A percentile compares a stretch with the other conserved stretches of the same genome.
phyloP scores from a whole-genome alignment of 1,140 invertebrate genomes.

The Brachionus rotundiformis region DNA sequence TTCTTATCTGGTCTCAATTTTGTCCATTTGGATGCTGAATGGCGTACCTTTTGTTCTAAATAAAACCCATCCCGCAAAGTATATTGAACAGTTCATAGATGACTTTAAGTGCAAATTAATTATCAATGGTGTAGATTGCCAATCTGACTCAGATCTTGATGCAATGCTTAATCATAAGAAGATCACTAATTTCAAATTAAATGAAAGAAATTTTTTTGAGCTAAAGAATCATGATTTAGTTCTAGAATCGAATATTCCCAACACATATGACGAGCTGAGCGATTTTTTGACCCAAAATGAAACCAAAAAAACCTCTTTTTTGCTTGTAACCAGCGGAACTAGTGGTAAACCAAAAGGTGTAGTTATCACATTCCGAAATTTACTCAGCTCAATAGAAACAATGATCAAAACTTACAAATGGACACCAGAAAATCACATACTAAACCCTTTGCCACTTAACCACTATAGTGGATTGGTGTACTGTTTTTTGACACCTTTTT shows the following conservation, averaged over 20 bases:
- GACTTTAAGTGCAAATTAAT: conserved; percentile 26
- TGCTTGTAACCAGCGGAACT: conserved; percentile 86
- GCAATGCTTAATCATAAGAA: background rate
- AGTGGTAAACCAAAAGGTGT: conserved; percentile 83
- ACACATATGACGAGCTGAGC: background rate
- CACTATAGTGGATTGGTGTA: conserved; percentile 86
- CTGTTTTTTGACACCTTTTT: conserved; percentile 75
- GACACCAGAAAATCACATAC: conserved; percentile 71
- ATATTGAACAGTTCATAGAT: conserved; percentile 29
- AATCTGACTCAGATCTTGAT: background rate
- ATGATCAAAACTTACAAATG: conserved; percentile 75
- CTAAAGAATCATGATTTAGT: background rate
- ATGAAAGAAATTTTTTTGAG: background rate
- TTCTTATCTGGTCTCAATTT: conserved; percentile 29
- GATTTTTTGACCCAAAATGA: background rate
- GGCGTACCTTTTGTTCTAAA: conserved; percentile 34
- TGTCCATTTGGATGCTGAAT: conserved; percentile 48
- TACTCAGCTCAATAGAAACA: conserved; percentile 69
- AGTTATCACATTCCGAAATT: conserved; percentile 75
- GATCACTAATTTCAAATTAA: background rate
- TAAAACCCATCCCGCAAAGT: conserved; percentile 15
- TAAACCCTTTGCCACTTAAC: conserved; percentile 81
- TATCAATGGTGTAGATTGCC: background rate
- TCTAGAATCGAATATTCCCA: background rate
- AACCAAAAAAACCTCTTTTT: conserved; percentile 62